These are phyloP conservation scores for Fragum whitleyi DNA, from an alignment of 2,888 invertebrate genomes.

Conservation along the genomic window DNA sequence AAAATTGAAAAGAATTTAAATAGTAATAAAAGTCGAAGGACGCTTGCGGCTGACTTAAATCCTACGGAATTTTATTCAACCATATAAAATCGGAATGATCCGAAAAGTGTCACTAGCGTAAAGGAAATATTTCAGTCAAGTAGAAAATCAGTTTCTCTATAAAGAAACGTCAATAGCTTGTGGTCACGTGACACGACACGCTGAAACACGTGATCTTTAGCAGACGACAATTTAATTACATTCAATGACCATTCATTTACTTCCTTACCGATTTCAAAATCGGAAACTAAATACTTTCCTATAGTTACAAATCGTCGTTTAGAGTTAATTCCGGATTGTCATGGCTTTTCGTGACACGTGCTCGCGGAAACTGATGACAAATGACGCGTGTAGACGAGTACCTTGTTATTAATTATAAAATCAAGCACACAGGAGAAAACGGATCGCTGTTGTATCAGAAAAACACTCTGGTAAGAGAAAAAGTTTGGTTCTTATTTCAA, in stretches of 20 bases:
- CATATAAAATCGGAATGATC: background rate
- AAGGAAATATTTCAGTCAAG: conserved; percentile 1
- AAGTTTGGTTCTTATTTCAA: no score
- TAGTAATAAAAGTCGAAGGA: no score
- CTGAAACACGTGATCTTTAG: conserved; percentile 8
- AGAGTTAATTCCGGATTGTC: conserved; percentile 26
- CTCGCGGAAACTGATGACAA: conserved; percentile 29
- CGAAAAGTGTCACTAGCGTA: background rate
- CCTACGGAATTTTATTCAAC: no score
- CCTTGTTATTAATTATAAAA: conserved; percentile 24
- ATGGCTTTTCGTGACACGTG: conserved; percentile 17
- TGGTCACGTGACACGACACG: conserved; percentile 11
- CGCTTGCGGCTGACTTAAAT: no score
- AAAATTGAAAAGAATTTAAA: no score
- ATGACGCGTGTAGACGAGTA: conserved; percentile 2
- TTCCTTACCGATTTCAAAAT: conserved; percentile 29
- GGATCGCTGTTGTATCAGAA: no score
- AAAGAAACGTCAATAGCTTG: conserved; percentile 1
- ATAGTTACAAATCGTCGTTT: conserved; percentile 14
- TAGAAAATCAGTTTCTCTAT: conserved; percentile 5
- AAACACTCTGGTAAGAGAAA: no score
- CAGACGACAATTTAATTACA: conserved; percentile 33
- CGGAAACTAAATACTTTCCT: conserved; percentile 29
- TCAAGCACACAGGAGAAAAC: conserved; percentile 1
- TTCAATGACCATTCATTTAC: conserved; percentile 26